Conservation (phyloP, 2,113 vertebrate species). For the Galemys pyrenaicus region DNA sequence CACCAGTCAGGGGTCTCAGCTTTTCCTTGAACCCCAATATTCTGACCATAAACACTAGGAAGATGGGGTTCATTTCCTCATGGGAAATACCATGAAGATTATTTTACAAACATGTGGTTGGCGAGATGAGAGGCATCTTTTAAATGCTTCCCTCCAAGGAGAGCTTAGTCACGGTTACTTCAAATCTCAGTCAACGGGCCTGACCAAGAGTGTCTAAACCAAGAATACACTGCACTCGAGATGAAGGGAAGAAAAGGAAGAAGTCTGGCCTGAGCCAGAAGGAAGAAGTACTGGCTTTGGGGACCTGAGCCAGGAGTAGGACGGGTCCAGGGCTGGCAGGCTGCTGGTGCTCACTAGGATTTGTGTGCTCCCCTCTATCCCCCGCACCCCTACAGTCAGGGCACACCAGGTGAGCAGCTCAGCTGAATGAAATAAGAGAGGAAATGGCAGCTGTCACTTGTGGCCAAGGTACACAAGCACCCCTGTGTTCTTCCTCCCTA, state of each 20-base stretch:
- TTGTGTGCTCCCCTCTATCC: neutral
- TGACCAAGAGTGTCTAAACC: neutral
- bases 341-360: neutral
- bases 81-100: neutral
- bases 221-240: neutral
- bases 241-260: neutral
- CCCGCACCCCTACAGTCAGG: neutral
- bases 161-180: neutral
- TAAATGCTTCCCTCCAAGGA: neutral
- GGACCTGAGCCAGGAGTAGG: neutral
- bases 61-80: neutral
- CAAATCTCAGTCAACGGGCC: neutral
- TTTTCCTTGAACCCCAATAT: neutral
- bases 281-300: no score
- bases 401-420: neutral
- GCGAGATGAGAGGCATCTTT: neutral
- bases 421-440: neutral
- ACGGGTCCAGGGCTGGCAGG: neutral
- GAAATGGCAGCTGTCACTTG: neutral
- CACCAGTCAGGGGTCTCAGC: no score
- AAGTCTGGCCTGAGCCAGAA: neutral
- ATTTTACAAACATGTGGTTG: neutral
- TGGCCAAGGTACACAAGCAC: neutral
- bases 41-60: neutral
- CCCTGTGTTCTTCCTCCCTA: neutral